Base-by-base conservation (phyloP, 2,888 invertebrate genomes). In the Cephus spinipes region DNA sequence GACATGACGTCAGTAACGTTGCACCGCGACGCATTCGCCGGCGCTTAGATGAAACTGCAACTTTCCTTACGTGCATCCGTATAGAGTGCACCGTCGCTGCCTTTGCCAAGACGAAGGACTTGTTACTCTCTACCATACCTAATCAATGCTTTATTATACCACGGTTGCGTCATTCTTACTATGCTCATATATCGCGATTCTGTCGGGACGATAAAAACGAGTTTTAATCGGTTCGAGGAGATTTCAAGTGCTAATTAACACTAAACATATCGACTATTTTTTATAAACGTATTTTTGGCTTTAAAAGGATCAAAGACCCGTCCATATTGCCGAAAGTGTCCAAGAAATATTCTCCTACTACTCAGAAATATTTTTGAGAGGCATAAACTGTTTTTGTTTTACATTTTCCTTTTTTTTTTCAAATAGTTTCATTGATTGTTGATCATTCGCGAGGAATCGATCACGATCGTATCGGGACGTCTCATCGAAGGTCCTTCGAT, bases 1-100 rank as follows among this genome's bases (percentile, higher is more conserved):
- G 86, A 85, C 88, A 80, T 89, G 89, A 89, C 89, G 88, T 89
- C 89, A 88, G 86, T 86, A 80, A 81, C 79, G 80, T 83, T 86
- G 86, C 87, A 85, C 82, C 84, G 12, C 34, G 34, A 76, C 33
- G 68, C 55, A 75, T 73, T 36, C 73, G 68, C 69, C 79, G 79
- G 76, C 76, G 76, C 69, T 73, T 79, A 68, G 69, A 76, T 79
- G 76, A 69, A 79, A 76, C 76, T 79, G 79, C 79, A 79, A 77
- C 76, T 76, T 79, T 76, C 77, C 40, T 75, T 76, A 74, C 31
- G 73, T 71, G 73, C 32, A 23, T 31, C 30, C 73, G 69, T 23
- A 79, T 80, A 78, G 76, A 74, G 74, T 78, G 69, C 78, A 76
- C 76, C 73, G 74, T 77, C 79, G 77, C 77, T 77, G 79, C 32